Conservation (phyloP, 2,113 vertebrate species). For the Clarias batrachus region DNA sequence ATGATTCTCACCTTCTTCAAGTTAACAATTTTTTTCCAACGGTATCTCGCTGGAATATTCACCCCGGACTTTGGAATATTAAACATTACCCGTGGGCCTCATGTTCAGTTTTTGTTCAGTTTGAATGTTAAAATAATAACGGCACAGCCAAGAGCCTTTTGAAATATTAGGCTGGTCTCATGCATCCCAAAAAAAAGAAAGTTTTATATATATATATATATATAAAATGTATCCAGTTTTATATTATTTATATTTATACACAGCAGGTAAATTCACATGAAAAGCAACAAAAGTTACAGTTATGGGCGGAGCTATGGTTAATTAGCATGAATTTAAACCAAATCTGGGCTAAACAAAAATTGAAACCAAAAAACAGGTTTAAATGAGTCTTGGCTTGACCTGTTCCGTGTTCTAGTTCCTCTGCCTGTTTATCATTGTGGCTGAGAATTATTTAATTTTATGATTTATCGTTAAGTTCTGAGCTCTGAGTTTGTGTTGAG, state of each 20-base stretch:
- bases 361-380: too few relatives aligned
- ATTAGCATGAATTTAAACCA: background rate
- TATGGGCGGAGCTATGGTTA: background rate
- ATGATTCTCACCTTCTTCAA: constrained; percentile 23
- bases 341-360: background rate
- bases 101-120: background rate
- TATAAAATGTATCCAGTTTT: too few relatives aligned
- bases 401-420: background rate
- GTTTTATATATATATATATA: too few relatives aligned
- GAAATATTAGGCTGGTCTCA: background rate
- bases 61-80: constrained; percentile 24
- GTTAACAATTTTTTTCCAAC: constrained; percentile 16
- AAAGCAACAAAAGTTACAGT: background rate
- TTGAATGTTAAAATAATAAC: background rate
- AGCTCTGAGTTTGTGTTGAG: too few relatives aligned
- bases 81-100: constrained; percentile 16
- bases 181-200: background rate
- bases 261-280: too few relatives aligned
- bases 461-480: background rate
- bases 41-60: constrained; percentile 16
- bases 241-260: too few relatives aligned
- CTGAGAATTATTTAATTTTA: background rate
- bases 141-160: background rate
- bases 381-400: background rate
- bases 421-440: background rate